Evolutionary conservation across 2,888 invertebrate genomes (phyloP), one percentile per base, ranked within the genome.

Genomic region (Augiades crinisus): DNA sequence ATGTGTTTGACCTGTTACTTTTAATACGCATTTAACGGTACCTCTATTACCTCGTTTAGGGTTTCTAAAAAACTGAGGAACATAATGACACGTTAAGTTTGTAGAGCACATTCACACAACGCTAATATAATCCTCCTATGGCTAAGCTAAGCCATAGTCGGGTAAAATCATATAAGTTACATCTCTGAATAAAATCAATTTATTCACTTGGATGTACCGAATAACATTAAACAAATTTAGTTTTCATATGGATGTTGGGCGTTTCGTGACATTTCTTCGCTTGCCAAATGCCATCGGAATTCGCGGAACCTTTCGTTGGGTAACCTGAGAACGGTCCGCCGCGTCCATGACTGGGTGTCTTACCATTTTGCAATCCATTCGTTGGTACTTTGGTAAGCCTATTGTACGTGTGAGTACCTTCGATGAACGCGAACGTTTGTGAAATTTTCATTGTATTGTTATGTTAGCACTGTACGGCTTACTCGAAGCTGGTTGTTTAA

Each of bases 361-460:
- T 8, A 7, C 3, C 7, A 16, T 36, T 16, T 37, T 27, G 46
- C 46, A 37, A 47, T 37, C 10, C 7, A 17, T 22, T 19, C 24
- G 6, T n/a, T 6, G 34, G 8, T 17, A 37, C 5, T 13, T 16
- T 33, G 27, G 30, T 30, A 37, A n/a, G n/a, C n/a, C n/a, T n/a
- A n/a, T n/a, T n/a, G n/a, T n/a, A n/a, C n/a, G n/a, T n/a, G n/a
- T n/a, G n/a, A n/a, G n/a, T n/a, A n/a, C n/a, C n/a, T n/a, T n/a
- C 16, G n/a, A 16, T 10, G 34, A 45, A 45, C 22, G 21, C n/a
- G n/a, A n/a, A n/a, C 30, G 47, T 30, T 47, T 47, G 47, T 31
- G 47, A 47, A 47, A 47, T 47, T 31, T 5, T 22, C 38, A 38
- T 22, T 38, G 36, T 17, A 30, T 47, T 24, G 14, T 19, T 19